These are phyloP conservation scores for Drosophila dives DNA, from an alignment of 2,888 invertebrate genomes.

Conservation along the genomic window DNA sequence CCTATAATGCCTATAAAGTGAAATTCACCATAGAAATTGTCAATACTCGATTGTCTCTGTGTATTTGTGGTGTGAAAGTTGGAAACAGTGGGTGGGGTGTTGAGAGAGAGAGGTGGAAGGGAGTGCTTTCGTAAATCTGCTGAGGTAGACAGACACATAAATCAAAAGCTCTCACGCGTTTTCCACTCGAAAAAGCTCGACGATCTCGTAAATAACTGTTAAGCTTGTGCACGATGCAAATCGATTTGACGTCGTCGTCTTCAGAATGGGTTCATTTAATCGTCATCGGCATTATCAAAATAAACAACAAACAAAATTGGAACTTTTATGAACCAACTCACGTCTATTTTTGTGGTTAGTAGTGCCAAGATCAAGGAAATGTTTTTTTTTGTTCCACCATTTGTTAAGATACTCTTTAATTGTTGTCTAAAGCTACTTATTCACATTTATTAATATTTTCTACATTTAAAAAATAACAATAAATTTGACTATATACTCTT, in stretches of 20 bases:
- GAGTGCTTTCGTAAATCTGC: slow-evolving; percentile 37
- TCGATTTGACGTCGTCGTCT: slow-evolving; percentile 23
- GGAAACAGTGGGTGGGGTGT: neutral
- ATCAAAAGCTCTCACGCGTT: slow-evolving; percentile 52
- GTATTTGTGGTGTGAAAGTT: neutral
- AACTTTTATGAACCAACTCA: slow-evolving; percentile 13
- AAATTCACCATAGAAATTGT: slow-evolving; percentile 22
- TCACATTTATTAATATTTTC: neutral
- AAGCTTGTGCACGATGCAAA: slow-evolving; percentile 10
- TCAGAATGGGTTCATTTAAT: slow-evolving; percentile 11
- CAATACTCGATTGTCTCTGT: slow-evolving; percentile 1
- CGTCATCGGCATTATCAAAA: slow-evolving; percentile 34
- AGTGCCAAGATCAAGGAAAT: slow-evolving; percentile 23
- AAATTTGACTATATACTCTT: neutral
- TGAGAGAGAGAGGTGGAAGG: neutral
- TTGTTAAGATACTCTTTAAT: neutral
- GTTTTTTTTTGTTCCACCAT: neutral
- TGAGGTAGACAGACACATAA: slow-evolving; percentile 26
- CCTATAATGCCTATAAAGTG: slow-evolving; percentile 21
- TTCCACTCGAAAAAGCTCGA: slow-evolving; percentile 25
- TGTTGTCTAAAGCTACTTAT: neutral
- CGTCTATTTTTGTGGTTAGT: slow-evolving; percentile 2
- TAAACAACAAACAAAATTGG: slow-evolving; percentile 24
- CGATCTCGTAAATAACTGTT: slow-evolving; percentile 33
- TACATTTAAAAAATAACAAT: neutral